Evolutionary conservation across 2,797 vertebrate genomes (phyloP).

Genomic region (Acanthurus lineatus): DNA sequence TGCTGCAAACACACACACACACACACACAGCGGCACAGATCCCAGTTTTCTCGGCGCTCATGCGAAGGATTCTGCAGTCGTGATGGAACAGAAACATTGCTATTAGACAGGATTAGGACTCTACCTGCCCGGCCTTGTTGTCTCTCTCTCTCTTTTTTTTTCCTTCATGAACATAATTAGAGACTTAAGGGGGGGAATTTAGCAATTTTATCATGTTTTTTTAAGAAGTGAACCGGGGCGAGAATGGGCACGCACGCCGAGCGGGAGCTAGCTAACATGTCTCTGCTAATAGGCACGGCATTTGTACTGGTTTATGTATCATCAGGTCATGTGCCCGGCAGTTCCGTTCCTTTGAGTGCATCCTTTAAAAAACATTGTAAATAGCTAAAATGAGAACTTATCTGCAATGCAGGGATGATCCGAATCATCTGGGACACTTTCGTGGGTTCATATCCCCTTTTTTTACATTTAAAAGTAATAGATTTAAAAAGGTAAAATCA

Average conservation of each 20-base stretch:
- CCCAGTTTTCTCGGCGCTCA: constrained; percentile 22
- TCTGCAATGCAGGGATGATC: neutral
- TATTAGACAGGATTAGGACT: constrained; percentile 67
- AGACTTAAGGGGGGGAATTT: constrained; percentile 36
- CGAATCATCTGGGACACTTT: neutral
- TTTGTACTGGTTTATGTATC: constrained; percentile 2
- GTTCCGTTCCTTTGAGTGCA: neutral
- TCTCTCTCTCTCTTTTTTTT: neutral
- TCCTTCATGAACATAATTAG: constrained; percentile 49
- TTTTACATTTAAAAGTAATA: too few species aligned
- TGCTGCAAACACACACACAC: constrained; percentile 3
- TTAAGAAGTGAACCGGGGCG: constrained; percentile 23
- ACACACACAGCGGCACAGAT: neutral
- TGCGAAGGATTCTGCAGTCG: constrained; percentile 40
- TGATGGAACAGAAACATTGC: constrained; percentile 56
- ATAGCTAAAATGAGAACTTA: neutral
- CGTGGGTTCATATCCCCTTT: neutral
- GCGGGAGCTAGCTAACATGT: constrained; percentile 1
- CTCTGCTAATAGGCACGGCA: constrained; percentile 10
- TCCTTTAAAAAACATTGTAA: neutral
- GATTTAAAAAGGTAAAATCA: too few species aligned
- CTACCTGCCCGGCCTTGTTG: constrained; percentile 62
- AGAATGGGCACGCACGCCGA: constrained; percentile 19
- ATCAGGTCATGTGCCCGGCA: constrained; percentile 2
- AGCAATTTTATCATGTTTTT: constrained; percentile 45